Evolutionary conservation across 2,113 vertebrate genomes (phyloP).

Genomic region (Cisticola juncidis): DNA sequence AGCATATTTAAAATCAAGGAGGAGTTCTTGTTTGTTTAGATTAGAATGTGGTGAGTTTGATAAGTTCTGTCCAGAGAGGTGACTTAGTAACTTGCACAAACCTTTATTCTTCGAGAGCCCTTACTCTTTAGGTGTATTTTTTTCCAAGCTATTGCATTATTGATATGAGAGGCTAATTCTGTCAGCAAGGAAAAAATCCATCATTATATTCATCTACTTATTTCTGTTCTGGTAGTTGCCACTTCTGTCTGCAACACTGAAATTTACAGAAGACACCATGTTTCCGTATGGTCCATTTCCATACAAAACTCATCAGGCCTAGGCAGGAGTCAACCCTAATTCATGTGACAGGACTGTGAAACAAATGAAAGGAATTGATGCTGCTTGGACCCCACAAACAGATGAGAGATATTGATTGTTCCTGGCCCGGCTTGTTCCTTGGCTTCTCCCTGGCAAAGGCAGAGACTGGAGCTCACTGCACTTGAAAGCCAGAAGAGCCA

Average conservation of each 20-base stretch:
- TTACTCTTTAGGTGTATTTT: background rate
- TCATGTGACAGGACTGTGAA: background rate
- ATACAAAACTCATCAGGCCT: background rate
- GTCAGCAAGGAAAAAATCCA: background rate
- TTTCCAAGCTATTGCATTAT: background rate
- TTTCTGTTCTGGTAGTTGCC: background rate
- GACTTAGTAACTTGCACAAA: background rate
- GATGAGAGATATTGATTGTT: background rate
- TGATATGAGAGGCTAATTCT: background rate
- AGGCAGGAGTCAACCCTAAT: background rate
- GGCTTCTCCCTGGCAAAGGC: background rate
- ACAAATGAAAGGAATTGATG: background rate
- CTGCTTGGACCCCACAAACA: background rate
- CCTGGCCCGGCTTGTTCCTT: background rate
- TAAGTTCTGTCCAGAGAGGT: background rate
- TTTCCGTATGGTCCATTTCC: background rate
- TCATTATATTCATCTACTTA: background rate
- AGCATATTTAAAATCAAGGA: background rate
- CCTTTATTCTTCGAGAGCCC: background rate
- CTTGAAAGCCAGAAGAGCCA: background rate
- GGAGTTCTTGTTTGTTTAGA: background rate
- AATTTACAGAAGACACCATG: background rate
- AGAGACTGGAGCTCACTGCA: background rate
- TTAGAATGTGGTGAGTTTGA: accelerated
- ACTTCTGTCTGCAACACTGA: background rate